Conservation (phyloP, 2,113 vertebrate species). For the Malurus cyaneus region DNA sequence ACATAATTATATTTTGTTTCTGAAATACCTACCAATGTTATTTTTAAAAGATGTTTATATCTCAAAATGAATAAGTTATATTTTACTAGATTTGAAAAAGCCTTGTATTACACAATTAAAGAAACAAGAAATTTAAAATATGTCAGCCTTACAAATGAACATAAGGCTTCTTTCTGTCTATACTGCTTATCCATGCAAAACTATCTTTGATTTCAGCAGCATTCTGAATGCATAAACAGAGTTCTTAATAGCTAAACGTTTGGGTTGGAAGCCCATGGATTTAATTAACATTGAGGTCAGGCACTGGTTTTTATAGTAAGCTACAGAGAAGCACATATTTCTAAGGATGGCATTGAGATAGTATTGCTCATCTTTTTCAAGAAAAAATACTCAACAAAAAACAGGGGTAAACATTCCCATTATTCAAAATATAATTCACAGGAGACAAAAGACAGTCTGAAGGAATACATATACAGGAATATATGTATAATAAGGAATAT, state of each 20-base stretch:
- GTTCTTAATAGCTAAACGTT: background rate
- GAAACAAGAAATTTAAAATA: background rate
- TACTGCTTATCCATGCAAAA: background rate
- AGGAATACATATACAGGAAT: background rate
- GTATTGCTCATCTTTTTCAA: background rate
- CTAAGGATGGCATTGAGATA: background rate
- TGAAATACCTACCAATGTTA: background rate
- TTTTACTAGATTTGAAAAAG: background rate
- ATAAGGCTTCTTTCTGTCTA: background rate
- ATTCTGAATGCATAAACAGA: background rate
- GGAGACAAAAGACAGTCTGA: background rate
- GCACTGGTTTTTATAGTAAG: background rate
- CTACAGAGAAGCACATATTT: background rate
- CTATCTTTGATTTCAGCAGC: background rate
- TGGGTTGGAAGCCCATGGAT: background rate
- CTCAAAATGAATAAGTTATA: background rate
- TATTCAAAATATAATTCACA: background rate
- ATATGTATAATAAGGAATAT: background rate
- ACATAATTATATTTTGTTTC: background rate
- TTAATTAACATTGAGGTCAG: background rate
- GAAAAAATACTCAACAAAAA: background rate
- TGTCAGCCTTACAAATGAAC: background rate
- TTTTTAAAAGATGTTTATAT: background rate
- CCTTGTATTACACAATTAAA: background rate
- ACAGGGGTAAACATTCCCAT: background rate